A percentile compares a stretch with the other conserved stretches of the same genome.
Evolutionary conservation across 2,888 invertebrate species (phyloP).

Genomic region (Ariolimax columbianus): DNA sequence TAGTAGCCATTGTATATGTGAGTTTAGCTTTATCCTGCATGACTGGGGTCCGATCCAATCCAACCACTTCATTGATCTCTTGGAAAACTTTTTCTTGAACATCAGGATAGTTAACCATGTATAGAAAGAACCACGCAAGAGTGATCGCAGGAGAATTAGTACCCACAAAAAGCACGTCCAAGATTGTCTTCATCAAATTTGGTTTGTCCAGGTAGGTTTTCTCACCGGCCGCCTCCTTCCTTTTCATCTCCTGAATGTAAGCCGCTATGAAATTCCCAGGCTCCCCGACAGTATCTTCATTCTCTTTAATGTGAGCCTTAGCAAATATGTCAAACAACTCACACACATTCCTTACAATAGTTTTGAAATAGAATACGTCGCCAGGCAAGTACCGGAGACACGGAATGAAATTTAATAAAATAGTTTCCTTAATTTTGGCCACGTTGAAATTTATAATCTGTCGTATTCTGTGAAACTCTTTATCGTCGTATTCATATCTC

Average conservation of each 20-base stretch:
- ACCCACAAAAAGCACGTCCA: conserved; percentile 56
- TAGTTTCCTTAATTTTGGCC: no score
- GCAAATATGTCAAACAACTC: no score
- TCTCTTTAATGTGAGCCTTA: neutral
- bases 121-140: conserved; percentile 88
- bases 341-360: neutral
- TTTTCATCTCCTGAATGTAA: conserved; percentile 17
- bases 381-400: conserved; percentile 27
- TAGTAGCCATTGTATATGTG: conserved; percentile 65
- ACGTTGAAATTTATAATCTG: no score
- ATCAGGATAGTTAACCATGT: conserved; percentile 88
- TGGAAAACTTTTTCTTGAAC: no score
- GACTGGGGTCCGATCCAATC: conserved; percentile 58
- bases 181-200: conserved; percentile 27
- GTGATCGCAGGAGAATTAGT: conserved; percentile 88
- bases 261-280: neutral
- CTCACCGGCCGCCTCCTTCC: neutral
- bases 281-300: conserved; percentile 1
- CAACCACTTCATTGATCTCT: conserved; percentile 72
- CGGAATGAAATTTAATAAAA: no score
- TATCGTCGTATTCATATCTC: conserved; percentile 18
- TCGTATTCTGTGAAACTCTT: no score
- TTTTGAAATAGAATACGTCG: conserved; percentile 3
- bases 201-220: neutral
- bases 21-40: conserved; percentile 56